Percentiles rank a stretch among this genome's conserved stretches.
Conservation (phyloP, 1,140 invertebrate genomes). For the Arctopsyche grandis region DNA sequence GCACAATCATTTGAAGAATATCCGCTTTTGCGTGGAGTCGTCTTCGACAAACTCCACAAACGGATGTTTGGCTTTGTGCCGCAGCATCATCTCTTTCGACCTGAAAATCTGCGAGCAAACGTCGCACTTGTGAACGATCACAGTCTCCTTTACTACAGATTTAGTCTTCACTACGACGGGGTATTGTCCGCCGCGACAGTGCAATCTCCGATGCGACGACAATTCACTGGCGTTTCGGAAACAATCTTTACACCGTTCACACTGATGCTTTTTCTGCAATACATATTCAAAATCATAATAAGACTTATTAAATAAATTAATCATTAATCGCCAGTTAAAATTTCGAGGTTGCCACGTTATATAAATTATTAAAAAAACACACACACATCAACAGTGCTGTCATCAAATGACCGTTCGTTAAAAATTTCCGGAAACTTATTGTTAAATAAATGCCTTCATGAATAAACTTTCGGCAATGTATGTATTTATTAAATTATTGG, state of each 20-base stretch:
- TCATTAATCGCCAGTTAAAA: no score
- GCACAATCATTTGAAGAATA: slow-evolving; percentile 48
- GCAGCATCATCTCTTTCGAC: slow-evolving; percentile 31
- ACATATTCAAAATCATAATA: neutral
- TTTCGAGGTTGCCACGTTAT: no score
- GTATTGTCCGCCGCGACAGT: slow-evolving; percentile 42
- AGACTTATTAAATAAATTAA: no score
- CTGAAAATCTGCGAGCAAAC: slow-evolving; percentile 40
- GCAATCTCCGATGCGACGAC: slow-evolving; percentile 43
- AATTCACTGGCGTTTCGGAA: slow-evolving; percentile 36
- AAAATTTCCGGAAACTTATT: no score
- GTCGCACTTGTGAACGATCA: slow-evolving; percentile 13
- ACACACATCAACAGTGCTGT: no score
- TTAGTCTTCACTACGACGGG: neutral
- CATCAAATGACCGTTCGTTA: no score
- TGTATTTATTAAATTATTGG: no score
- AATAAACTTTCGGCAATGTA: no score
- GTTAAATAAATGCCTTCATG: no score
- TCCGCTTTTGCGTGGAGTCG: slow-evolving; percentile 48
- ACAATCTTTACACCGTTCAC: slow-evolving; percentile 40
- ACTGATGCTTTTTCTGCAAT: slow-evolving; percentile 34
- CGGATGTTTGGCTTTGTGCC: slow-evolving; percentile 45
- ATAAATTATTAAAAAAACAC: no score
- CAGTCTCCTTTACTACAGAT: neutral
- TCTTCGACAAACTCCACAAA: slow-evolving; percentile 49